phyloP scores from a whole-genome alignment of 2,113 vertebrate species.

The Oreochromis niloticus region DNA sequence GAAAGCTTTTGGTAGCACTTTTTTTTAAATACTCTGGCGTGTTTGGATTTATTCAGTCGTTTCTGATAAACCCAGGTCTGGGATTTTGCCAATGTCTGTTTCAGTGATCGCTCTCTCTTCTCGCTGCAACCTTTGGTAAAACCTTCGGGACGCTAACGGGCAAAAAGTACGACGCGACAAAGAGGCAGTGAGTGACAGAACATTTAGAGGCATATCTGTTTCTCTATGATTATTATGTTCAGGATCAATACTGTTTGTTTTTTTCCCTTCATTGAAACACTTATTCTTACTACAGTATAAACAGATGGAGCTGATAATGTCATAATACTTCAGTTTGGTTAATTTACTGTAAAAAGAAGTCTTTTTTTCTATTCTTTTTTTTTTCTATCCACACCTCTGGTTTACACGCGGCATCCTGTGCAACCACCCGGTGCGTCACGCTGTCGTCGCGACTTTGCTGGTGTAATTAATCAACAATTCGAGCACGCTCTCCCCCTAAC shows the following conservation, averaged over 20 bases:
- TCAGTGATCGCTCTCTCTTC: slow-evolving; percentile 32
- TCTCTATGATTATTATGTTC: background rate
- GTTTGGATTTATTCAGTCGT: background rate
- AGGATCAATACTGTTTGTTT: background rate
- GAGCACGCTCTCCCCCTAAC: background rate
- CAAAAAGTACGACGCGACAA: slow-evolving; percentile 5
- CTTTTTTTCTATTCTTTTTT: background rate
- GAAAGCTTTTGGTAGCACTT: background rate
- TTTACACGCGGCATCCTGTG: background rate
- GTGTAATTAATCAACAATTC: slow-evolving; percentile 44
- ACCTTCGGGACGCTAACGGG: slow-evolving; percentile 30
- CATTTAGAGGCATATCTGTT: background rate
- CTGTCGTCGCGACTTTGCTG: slow-evolving; percentile 47
- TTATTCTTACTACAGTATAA: background rate
- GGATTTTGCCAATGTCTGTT: background rate
- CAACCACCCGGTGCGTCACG: background rate
- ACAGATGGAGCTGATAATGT: background rate
- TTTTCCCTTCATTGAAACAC: slow-evolving; percentile 33
- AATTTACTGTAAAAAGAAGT: background rate
- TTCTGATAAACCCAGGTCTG: slow-evolving; percentile 10
- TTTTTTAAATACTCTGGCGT: background rate
- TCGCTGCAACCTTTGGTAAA: slow-evolving; percentile 59
- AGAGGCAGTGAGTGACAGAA: slow-evolving; percentile 33
- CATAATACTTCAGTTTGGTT: slow-evolving; percentile 22
- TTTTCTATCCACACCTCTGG: background rate